These are phyloP conservation scores for Rhynchomys soricoides DNA, from an alignment of 2,113 vertebrate species.

Conservation along the genomic window DNA sequence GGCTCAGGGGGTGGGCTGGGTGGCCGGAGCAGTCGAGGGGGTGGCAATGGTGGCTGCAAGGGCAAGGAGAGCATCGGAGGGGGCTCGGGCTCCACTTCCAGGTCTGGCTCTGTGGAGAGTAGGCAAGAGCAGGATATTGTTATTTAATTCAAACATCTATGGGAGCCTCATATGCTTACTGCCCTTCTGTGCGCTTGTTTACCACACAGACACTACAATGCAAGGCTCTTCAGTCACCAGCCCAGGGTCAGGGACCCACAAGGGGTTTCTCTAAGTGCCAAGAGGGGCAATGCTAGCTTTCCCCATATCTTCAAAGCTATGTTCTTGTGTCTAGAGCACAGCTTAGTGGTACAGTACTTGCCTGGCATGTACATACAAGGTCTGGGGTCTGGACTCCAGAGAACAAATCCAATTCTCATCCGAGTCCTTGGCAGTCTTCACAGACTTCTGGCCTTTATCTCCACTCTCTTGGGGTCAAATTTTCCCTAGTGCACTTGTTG, in stretches of 20 bases:
- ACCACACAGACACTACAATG: too few species aligned
- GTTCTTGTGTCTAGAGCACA: neutral
- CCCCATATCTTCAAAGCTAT: neutral
- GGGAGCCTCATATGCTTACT: neutral
- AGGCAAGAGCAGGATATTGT: neutral
- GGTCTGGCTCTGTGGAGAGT: constrained; percentile 81
- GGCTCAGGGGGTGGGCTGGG: constrained; percentile 84
- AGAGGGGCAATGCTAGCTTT: too few species aligned
- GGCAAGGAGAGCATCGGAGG: constrained; percentile 61
- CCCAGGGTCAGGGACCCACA: neutral
- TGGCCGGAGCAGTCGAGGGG: constrained; percentile 66
- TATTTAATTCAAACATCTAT: neutral
- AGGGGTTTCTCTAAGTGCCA: neutral
- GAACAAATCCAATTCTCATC: neutral
- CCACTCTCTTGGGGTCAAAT: neutral
- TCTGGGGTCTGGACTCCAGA: neutral
- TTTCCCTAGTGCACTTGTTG: neutral
- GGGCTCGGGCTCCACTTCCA: constrained; percentile 80
- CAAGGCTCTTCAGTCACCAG: neutral
- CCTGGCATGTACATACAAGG: neutral
- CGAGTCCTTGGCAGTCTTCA: neutral
- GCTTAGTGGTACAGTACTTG: neutral
- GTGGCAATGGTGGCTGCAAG: constrained; percentile 45
- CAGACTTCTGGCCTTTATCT: neutral
- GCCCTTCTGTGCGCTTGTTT: fast-evolving